Base-by-base conservation (phyloP, 2,888 invertebrate species). In the Adineta ricciae region DNA sequence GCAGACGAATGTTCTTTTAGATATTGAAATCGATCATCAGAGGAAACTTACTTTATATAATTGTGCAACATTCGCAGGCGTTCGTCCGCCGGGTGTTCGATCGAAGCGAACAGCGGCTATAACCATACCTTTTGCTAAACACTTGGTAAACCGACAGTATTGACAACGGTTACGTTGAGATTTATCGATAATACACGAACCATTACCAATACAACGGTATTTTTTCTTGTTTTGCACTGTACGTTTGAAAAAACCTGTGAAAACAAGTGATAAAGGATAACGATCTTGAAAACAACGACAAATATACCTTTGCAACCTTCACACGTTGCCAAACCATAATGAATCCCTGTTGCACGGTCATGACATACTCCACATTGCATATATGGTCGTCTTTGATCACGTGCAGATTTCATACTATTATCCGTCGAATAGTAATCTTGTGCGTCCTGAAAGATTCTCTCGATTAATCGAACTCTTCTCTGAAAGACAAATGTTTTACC, bases 261-360 rank as follows among this genome's bases (percentile, higher is more conserved):
- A 73, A 2, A 36, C 11, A 19, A n/a, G n/a, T 2, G 19, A 64
- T 49, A 49, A 56, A n/a, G 14, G 14, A 9, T 8, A n/a, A 24
- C 27, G 8, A 24, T 64, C 4, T 64, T 2, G 27, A n/a, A 27
- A 64, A 64, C 27, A 64, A 64, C n/a, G n/a, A n/a, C 24, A 14
- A n/a, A 32, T 2, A 8, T 41, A 78, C 73, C 73, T 78, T 78
- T 78, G n/a, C 73, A 78, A 32, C 73, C 73, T 78, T 78, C 73
- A 38, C 73, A 78, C 14, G 73, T 78, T 41, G 41, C 21, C n/a
- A 78, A 41, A 78, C 73, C 73, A 41, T 78, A 78, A 41, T 78
- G 73, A 9, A 78, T 16, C 3, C 73, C 73, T 38, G 73, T 78
- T 21, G 73, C 73, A 24, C 24, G 5, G 24, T 78, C 73, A 38